A percentile compares a stretch with the other conserved stretches of the same genome.
Evolutionary conservation across 1,140 invertebrate genomes (phyloP).

Genomic region (Laupala kohalensis): DNA sequence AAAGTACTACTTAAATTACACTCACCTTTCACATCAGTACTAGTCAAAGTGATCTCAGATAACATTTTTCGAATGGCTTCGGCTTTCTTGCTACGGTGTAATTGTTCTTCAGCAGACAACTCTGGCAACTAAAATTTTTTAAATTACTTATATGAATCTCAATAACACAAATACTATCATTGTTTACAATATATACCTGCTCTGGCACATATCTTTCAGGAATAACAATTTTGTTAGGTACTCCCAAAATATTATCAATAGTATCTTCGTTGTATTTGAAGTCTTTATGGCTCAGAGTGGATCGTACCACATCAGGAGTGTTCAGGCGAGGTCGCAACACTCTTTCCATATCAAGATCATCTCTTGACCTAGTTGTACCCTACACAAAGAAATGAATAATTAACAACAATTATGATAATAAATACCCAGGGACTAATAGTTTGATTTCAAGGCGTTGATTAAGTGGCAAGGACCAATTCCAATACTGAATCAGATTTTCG

Average conservation of each 20-base stretch:
- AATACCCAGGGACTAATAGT: too few species aligned
- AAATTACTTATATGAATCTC: background rate
- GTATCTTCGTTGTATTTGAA: conserved; percentile 57
- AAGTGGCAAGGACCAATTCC: too few species aligned
- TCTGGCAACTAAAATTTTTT: conserved; percentile 45
- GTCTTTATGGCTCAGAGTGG: conserved; percentile 51
- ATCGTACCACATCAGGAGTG: conserved; percentile 72
- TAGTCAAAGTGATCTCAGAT: conserved; percentile 40
- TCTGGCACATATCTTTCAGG: conserved; percentile 85
- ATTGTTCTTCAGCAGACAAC: conserved; percentile 65
- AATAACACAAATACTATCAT: background rate
- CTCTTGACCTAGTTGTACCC: conserved; percentile 51
- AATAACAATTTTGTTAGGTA: conserved; percentile 80
- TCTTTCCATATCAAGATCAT: conserved; percentile 75
- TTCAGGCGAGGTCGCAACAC: conserved; percentile 48
- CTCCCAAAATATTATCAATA: conserved; percentile 69
- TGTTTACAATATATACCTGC: conserved; percentile 36
- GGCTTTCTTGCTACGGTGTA: conserved; percentile 68
- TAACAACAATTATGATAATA: too few species aligned
- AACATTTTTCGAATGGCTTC: conserved; percentile 85
- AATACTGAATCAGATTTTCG: too few species aligned
- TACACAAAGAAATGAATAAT: too few species aligned
- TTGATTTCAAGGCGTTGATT: too few species aligned
- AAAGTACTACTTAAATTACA: background rate
- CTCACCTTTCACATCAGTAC: conserved; percentile 11